Evolutionary conservation across 92 coral and sea anemone species (phyloP), one percentile per base, ranked within the genome.

Genomic region (Anthopleura xanthogrammica): DNA sequence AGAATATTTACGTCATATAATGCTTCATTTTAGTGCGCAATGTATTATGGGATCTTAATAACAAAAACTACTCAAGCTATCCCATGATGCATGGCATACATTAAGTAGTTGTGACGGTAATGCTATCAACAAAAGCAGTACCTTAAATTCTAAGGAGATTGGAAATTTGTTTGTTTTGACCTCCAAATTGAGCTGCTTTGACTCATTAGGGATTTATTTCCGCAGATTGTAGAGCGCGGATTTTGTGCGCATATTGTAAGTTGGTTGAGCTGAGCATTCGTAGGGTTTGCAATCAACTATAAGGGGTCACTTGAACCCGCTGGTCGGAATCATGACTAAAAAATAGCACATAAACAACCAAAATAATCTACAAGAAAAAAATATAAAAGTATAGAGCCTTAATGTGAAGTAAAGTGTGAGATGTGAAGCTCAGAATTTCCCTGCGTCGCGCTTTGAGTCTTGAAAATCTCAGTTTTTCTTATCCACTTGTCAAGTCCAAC

Each of bases 271-370:
- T 23, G 46, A 36, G 74, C 41, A 23, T 29, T 10, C 36, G 40
- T 29, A 29, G 41, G 16, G 24, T 11, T 64, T 19, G 41, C 36
- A 64, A n/a, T 64, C 22, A n/a, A 10, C 72, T 64, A 10, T 64
- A 14, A 29, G 70, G 41, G 74, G 74, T 68, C 74, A 23, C 74
- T 11, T 68, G 74, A 68, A 11, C 74, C 74, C 74, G 74, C 74
- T 68, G 74, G 74, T 68, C 74, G 74, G 74, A 68, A 68, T 68
- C 74, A 68, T 29, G 46, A 68, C 74, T 62, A 20, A 7, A 58
- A 23, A 29, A 9, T 19, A 17, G 22, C 72, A 20, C 7, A 68
- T 36, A 68, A 8, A 36, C 36, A 68, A 7, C 17, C 41, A 23
- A 23, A 68, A 19, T 24, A 60, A 11, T 60, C 65, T 19, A 12